Evolutionary conservation across 2,797 vertebrate genomes (phyloP).

Genomic region (Artibeus jamaicensis): DNA sequence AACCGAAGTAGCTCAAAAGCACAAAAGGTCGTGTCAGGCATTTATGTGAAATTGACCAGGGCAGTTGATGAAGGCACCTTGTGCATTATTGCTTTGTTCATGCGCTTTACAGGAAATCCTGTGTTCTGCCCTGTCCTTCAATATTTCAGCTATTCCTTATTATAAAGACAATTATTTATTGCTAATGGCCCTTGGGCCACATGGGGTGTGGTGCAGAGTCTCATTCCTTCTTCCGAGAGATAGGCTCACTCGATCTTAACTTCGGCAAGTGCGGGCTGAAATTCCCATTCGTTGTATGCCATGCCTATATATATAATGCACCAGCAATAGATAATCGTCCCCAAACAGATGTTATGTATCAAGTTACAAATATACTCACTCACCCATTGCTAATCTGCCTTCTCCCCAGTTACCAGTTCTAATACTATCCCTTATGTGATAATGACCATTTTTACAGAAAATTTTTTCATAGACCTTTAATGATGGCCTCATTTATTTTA

Average conservation of each 20-base stretch:
- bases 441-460: not conserved
- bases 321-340: not conserved
- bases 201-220: accelerated
- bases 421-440: not conserved
- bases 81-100: not conserved
- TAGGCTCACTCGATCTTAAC: not conserved
- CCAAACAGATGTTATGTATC: not conserved
- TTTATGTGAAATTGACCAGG: not conserved
- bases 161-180: not conserved
- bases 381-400: not conserved
- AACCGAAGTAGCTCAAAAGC: conserved; percentile 21
- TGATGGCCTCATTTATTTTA: not conserved
- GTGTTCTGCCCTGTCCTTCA: conserved; percentile 14
- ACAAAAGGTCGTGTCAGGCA: conserved; percentile 43
- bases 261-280: not conserved
- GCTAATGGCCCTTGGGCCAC: not conserved
- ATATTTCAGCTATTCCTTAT: not conserved
- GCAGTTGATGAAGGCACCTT: not conserved
- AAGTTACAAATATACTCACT: not conserved
- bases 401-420: not conserved
- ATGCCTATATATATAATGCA: accelerated
- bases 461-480: not conserved
- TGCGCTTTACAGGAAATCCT: conserved; percentile 27
- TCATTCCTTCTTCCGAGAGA: not conserved
- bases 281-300: not conserved